These are phyloP conservation scores for Eristalinus aeneus DNA, from an alignment of 2,888 invertebrate genomes.

Conservation along the genomic window DNA sequence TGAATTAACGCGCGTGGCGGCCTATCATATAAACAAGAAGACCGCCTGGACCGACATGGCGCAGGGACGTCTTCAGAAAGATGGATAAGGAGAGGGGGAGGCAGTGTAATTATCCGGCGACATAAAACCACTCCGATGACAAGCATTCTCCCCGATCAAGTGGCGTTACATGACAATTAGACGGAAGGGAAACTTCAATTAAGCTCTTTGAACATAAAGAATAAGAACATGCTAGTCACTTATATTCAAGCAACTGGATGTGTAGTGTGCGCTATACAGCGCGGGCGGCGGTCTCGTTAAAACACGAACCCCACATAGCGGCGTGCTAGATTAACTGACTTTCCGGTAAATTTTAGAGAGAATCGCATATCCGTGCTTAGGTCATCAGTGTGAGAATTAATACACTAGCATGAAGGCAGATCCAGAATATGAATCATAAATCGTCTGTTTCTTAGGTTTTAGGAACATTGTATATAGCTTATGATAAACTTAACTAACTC, in stretches of 20 bases:
- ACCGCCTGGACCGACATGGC: background rate
- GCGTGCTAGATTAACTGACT: constrained; percentile 39
- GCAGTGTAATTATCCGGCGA: constrained; percentile 66
- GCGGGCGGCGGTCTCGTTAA: constrained; percentile 68
- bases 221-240: constrained; percentile 16
- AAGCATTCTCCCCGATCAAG: constrained; percentile 60
- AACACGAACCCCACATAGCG: constrained; percentile 14
- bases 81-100: constrained; percentile 57
- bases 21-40: constrained; percentile 37
- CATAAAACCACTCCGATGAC: constrained; percentile 48
- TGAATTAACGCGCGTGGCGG: constrained; percentile 69
- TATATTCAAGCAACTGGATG: background rate
- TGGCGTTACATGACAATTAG: constrained; percentile 69
- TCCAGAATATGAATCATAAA: constrained; percentile 46
- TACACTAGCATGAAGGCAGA: background rate
- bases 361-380: constrained; percentile 63
- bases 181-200: constrained; percentile 72
- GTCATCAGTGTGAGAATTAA: constrained; percentile 57
- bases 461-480: too few relatives aligned
- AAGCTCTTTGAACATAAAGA: constrained; percentile 17
- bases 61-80: constrained; percentile 16
- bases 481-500: too few relatives aligned
- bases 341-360: constrained; percentile 61
- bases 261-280: constrained; percentile 26
- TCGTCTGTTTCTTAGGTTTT: background rate